phyloP scores from a whole-genome alignment of 2,113 vertebrate species.

The Clarias batrachus region DNA sequence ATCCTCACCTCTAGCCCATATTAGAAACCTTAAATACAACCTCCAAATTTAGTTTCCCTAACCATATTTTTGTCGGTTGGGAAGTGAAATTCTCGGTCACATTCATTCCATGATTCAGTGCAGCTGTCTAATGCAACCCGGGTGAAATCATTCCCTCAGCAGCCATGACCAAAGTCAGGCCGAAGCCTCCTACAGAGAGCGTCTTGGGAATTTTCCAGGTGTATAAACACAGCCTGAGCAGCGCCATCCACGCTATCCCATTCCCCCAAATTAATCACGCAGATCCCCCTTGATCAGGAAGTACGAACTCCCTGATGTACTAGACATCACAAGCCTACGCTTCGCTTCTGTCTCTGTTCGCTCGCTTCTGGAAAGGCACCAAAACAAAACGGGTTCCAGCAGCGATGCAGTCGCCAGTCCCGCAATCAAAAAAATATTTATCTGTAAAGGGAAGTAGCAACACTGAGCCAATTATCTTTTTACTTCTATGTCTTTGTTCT shows the following conservation, averaged over 20 bases:
- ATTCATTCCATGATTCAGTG: conserved; percentile 20
- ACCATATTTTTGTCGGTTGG: neutral
- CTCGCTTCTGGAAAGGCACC: neutral
- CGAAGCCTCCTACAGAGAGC: neutral
- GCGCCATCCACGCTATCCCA: conserved; percentile 3
- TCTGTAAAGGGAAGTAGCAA: neutral
- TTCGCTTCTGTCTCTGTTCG: neutral
- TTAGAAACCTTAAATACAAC: neutral
- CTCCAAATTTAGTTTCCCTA: neutral
- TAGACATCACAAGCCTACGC: conserved; percentile 20
- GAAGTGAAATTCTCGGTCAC: neutral
- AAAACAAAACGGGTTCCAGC: neutral
- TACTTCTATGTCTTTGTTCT: conserved; percentile 26
- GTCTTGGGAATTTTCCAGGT: conserved; percentile 55
- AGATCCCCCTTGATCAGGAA: conserved; percentile 41
- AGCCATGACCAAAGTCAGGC: conserved; percentile 37
- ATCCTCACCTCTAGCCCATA: neutral
- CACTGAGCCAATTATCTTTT: conserved; percentile 7
- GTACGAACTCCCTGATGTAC: conserved; percentile 21
- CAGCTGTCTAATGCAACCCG: conserved; percentile 46
- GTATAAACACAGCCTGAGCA: conserved; percentile 56
- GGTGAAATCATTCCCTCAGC: conserved; percentile 47
- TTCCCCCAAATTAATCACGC: conserved; percentile 30
- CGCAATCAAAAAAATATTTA: neutral
- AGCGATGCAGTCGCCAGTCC: neutral